Evolutionary conservation across 92 coral and sea anemone genomes (phyloP).

Genomic region (Blastomussa wellsi): DNA sequence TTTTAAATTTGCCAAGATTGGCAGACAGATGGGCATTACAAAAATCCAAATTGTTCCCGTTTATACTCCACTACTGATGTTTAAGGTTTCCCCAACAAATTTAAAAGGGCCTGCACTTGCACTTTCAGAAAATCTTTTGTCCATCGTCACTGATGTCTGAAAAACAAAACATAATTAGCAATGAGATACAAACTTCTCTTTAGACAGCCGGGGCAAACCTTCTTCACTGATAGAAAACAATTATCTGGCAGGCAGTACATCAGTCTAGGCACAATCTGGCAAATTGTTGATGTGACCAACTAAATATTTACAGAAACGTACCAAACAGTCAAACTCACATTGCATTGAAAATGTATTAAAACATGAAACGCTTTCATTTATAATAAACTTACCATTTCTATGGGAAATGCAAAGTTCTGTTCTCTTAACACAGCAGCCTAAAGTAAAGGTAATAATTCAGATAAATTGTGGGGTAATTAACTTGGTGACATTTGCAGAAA

Average conservation of each 20-base stretch:
- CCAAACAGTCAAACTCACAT: too few relatives aligned
- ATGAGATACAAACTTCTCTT: background rate
- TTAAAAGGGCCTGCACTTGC: background rate
- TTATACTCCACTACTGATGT: background rate
- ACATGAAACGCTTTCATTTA: background rate
- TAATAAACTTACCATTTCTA: slow-evolving; percentile 6
- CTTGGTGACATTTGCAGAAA: background rate
- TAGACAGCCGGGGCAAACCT: background rate
- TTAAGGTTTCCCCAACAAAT: slow-evolving; percentile 26
- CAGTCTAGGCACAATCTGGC: too few relatives aligned
- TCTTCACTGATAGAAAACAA: background rate
- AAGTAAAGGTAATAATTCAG: background rate
- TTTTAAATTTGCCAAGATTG: too few relatives aligned
- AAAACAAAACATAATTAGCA: background rate
- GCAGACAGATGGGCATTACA: background rate
- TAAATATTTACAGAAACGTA: too few relatives aligned
- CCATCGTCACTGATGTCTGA: slow-evolving; percentile 26
- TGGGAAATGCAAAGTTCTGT: background rate
- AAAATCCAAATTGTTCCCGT: background rate
- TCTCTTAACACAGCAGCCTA: background rate
- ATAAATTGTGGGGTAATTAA: background rate
- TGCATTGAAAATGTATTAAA: too few relatives aligned
- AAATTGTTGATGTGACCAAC: too few relatives aligned
- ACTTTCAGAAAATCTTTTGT: slow-evolving; percentile 14
- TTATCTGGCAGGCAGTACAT: background rate